Conservation (phyloP, 2,113 vertebrate species). For the Ceyx melanurus region DNA sequence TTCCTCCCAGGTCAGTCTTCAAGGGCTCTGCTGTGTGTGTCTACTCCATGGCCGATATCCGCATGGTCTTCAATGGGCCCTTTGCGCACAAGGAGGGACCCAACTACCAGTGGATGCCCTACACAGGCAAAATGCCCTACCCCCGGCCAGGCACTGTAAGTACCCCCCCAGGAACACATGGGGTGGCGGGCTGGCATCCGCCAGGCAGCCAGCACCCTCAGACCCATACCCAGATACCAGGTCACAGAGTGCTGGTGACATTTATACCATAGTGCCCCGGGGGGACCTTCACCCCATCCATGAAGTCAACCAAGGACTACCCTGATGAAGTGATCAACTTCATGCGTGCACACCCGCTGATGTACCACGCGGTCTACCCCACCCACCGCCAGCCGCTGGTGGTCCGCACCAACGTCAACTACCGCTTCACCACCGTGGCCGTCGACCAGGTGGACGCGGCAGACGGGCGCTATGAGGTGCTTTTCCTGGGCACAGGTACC, state of each 20-base stretch:
- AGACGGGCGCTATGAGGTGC: slow-evolving; percentile 97
- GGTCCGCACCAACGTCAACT: slow-evolving; percentile 92
- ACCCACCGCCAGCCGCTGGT: slow-evolving; percentile 95
- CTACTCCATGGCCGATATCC: slow-evolving; percentile 98
- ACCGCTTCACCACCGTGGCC: slow-evolving; percentile 94
- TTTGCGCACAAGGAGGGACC: slow-evolving; percentile 98
- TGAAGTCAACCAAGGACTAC: slow-evolving; percentile 99
- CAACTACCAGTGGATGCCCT: slow-evolving; percentile 99
- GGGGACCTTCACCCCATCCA: slow-evolving; percentile 95
- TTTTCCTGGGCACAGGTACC: slow-evolving; percentile 99
- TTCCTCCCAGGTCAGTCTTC: slow-evolving; percentile 87
- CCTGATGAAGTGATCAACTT: slow-evolving; percentile 99
- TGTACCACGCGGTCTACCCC: slow-evolving; percentile 94
- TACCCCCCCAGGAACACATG: accelerated
- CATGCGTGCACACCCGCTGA: slow-evolving; percentile 95
- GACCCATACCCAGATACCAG: accelerated
- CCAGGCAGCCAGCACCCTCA: accelerated
- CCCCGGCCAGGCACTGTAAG: slow-evolving; percentile 95
- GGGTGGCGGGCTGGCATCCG: accelerated
- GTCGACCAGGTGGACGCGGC: slow-evolving; percentile 98
- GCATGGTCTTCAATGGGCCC: slow-evolving; percentile 98
- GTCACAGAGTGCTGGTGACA: neutral
- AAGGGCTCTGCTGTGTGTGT: slow-evolving; percentile 96
- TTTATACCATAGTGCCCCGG: slow-evolving; percentile 86
- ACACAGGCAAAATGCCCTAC: slow-evolving; percentile 96